Evolutionary conservation across 2,113 vertebrate species (phyloP).

Genomic region (Orcinus orca): DNA sequence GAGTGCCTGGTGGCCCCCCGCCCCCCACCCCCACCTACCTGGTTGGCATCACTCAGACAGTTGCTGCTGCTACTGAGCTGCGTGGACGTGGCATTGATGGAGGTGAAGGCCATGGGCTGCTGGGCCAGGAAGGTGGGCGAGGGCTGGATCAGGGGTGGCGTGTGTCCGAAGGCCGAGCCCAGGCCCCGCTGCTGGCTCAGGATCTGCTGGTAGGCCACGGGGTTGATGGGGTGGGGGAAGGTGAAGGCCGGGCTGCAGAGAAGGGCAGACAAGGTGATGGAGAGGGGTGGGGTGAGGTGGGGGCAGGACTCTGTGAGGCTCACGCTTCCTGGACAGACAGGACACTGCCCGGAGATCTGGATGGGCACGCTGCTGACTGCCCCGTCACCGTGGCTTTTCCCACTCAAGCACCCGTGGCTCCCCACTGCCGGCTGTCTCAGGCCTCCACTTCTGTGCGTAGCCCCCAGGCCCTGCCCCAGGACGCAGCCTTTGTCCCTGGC

Average conservation of each 20-base stretch:
- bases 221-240: slow-evolving; percentile 96
- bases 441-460: background rate
- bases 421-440: background rate
- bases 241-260: slow-evolving; percentile 92
- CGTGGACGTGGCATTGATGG: slow-evolving; percentile 80
- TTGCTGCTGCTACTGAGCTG: slow-evolving; percentile 84
- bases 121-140: slow-evolving; percentile 88
- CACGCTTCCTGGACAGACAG: background rate
- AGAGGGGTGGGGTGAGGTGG: rapidly evolving
- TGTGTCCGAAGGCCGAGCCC: slow-evolving; percentile 93
- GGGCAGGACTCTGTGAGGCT: background rate
- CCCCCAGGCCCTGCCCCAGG: background rate
- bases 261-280: background rate
- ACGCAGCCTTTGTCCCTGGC: background rate
- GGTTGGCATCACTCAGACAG: slow-evolving; percentile 84
- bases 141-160: slow-evolving; percentile 92
- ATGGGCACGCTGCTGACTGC: rapidly evolving
- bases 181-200: slow-evolving; percentile 93
- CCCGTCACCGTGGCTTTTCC: background rate
- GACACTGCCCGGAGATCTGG: background rate
- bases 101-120: slow-evolving; percentile 88
- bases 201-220: slow-evolving; percentile 96
- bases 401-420: background rate
- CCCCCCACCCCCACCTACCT: slow-evolving; percentile 83
- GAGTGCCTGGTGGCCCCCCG: background rate